Percentiles rank a stretch among this genome's conserved stretches.
Evolutionary conservation across 2,888 invertebrate genomes (phyloP).

Genomic region (Girardia tigrina): DNA sequence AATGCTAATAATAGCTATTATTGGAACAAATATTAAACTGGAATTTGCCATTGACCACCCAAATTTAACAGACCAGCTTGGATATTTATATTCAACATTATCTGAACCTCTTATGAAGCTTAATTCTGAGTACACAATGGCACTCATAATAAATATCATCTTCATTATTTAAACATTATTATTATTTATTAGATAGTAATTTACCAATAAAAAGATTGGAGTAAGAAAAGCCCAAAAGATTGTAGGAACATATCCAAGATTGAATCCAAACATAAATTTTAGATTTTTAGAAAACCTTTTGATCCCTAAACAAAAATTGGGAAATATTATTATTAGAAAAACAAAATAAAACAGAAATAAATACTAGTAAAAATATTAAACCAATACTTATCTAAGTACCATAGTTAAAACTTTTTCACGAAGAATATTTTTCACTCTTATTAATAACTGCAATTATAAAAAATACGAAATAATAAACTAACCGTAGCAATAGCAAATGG

Average conservation of each 20-base stretch:
- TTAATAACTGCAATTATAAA: no score
- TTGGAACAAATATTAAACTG: neutral
- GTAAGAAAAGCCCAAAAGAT: conserved; percentile 55
- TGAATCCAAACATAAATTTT: conserved; percentile 64
- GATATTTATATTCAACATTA: conserved; percentile 51
- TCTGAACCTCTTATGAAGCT: conserved; percentile 49
- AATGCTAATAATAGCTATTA: neutral
- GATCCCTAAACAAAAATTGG: conserved; percentile 54
- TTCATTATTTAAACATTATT: conserved; percentile 37
- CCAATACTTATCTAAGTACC: no score
- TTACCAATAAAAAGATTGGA: conserved; percentile 56
- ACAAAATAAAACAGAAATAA: no score
- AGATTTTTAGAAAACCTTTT: conserved; percentile 66
- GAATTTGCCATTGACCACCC: conserved; percentile 43
- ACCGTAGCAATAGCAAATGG: conserved; percentile 70
- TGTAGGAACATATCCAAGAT: conserved; percentile 53
- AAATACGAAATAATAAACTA: conserved; percentile 37
- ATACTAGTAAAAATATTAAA: no score
- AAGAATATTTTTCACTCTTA: no score
- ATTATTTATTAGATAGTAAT: no score
- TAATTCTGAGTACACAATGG: conserved; percentile 44
- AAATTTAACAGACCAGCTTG: conserved; percentile 48
- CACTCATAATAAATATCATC: conserved; percentile 43
- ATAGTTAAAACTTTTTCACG: no score
- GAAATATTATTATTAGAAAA: no score